These are phyloP conservation scores for Anadara kagoshimensis DNA, from an alignment of 1,140 invertebrate species.

Conservation along the genomic window DNA sequence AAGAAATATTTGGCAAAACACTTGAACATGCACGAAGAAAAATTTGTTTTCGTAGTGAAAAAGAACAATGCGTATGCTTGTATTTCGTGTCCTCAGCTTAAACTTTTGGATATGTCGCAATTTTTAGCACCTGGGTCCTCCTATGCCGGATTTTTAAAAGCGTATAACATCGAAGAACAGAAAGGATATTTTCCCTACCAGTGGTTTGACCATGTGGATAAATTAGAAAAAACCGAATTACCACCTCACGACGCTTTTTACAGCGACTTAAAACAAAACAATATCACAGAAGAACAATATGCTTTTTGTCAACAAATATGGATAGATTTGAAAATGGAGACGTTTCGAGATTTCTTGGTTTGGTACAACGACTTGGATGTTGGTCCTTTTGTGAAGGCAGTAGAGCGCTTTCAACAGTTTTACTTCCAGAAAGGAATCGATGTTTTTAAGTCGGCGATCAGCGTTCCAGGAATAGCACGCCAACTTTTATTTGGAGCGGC, in stretches of 20 bases:
- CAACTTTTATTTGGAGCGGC: conserved; percentile 15
- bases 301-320: conserved; percentile 29
- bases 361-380: conserved; percentile 29
- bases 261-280: conserved; percentile 28
- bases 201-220: conserved; percentile 11
- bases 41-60: conserved; percentile 26
- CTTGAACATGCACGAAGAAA: conserved; percentile 15
- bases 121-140: conserved; percentile 42
- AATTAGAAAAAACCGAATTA: conserved; percentile 1
- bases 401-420: not conserved
- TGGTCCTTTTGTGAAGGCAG: conserved; percentile 9
- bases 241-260: conserved; percentile 34
- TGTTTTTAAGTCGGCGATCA: not conserved
- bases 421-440: conserved; percentile 2
- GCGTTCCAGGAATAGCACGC: not conserved
- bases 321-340: conserved; percentile 34
- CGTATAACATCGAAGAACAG: conserved; percentile 35
- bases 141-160: conserved; percentile 42
- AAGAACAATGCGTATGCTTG: conserved; percentile 29
- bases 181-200: conserved; percentile 48
- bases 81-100: conserved; percentile 5
- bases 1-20: conserved; percentile 28
- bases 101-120: conserved; percentile 30
- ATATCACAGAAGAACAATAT: conserved; percentile 38
- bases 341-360: conserved; percentile 21